A percentile compares a stretch with the other conserved stretches of the same genome.
Evolutionary conservation across 2,113 vertebrate species (phyloP).

Genomic region (Nestor notabilis): DNA sequence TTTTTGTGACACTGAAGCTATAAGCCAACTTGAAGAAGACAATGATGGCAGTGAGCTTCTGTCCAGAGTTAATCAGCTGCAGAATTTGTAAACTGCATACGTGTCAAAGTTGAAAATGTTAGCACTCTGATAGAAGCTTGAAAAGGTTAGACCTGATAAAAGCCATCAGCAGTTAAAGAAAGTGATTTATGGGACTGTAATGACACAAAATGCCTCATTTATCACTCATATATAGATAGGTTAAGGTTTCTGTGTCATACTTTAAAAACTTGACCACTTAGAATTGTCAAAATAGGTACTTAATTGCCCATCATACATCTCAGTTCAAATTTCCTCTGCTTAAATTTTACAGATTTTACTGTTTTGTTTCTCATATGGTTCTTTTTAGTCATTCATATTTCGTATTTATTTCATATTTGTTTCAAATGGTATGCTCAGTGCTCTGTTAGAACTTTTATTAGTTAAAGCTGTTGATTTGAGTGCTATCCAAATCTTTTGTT

Average conservation of each 20-base stretch:
- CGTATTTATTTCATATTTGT: conserved; percentile 73
- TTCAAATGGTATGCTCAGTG: conserved; percentile 60
- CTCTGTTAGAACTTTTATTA: conserved; percentile 73
- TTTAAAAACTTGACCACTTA: conserved; percentile 91
- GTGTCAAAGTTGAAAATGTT: conserved; percentile 99
- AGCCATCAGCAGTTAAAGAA: conserved; percentile 94
- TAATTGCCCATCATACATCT: conserved; percentile 80
- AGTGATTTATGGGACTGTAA: conserved; percentile 98
- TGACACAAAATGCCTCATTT: conserved; percentile 98
- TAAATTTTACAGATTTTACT: conserved; percentile 69
- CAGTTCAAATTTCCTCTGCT: conserved; percentile 76
- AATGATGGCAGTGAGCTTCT: conserved; percentile 74
- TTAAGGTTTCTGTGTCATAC: conserved; percentile 91
- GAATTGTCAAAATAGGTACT: conserved; percentile 84
- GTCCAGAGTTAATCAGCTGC: conserved; percentile 95
- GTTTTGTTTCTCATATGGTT: conserved; percentile 70
- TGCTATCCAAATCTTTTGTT: conserved; percentile 33
- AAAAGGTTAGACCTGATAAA: conserved; percentile 99
- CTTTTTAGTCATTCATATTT: conserved; percentile 74
- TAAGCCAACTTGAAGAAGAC: conserved; percentile 77
- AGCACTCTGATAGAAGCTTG: conserved; percentile 95
- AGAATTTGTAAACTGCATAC: conserved; percentile 93
- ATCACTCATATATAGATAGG: conserved; percentile 90
- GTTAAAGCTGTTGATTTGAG: conserved; percentile 69
- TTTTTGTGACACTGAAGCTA: conserved; percentile 67